A percentile compares a stretch with the other conserved stretches of the same genome.
Conservation (phyloP, 2,797 vertebrate genomes). For the Brachyrhaphis roseni region DNA sequence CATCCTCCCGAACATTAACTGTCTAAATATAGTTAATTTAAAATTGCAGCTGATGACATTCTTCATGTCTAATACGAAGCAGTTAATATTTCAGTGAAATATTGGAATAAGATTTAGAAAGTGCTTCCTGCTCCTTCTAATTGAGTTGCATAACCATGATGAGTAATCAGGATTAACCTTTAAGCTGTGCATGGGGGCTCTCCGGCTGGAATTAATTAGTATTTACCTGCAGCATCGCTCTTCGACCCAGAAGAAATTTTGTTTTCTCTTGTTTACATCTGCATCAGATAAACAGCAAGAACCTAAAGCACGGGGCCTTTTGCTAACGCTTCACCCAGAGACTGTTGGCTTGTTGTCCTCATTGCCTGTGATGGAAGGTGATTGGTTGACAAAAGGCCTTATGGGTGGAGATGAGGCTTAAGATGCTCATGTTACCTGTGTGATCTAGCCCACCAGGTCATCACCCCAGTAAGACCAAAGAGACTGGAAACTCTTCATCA, state of each 20-base stretch:
- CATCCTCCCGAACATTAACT: not conserved
- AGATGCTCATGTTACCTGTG: constrained; percentile 59
- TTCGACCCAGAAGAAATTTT: not conserved
- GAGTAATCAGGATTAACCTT: constrained; percentile 33
- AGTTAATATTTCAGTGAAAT: not conserved
- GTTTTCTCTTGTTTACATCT: constrained; percentile 29
- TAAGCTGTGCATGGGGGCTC: not conserved
- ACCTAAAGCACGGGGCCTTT: constrained; percentile 24
- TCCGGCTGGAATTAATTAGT: constrained; percentile 34
- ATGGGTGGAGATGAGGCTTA: constrained; percentile 42
- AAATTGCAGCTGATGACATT: not conserved
- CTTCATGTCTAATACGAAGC: not conserved
- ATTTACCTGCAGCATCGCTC: constrained; percentile 22
- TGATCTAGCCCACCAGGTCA: constrained; percentile 26
- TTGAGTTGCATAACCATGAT: constrained; percentile 20
- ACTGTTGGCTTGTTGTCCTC: constrained; percentile 38
- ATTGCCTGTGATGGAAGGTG: constrained; percentile 41
- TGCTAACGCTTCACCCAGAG: constrained; percentile 29
- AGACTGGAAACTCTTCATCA: not conserved
- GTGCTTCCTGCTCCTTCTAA: not conserved
- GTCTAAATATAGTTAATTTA: not conserved
- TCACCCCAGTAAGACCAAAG: constrained; percentile 17
- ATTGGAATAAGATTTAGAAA: not conserved
- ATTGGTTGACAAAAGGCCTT: constrained; percentile 30
- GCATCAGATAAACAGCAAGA: constrained; percentile 30